Evolutionary conservation across 2,113 vertebrate species (phyloP).

Genomic region (Sebastes schlegelii): DNA sequence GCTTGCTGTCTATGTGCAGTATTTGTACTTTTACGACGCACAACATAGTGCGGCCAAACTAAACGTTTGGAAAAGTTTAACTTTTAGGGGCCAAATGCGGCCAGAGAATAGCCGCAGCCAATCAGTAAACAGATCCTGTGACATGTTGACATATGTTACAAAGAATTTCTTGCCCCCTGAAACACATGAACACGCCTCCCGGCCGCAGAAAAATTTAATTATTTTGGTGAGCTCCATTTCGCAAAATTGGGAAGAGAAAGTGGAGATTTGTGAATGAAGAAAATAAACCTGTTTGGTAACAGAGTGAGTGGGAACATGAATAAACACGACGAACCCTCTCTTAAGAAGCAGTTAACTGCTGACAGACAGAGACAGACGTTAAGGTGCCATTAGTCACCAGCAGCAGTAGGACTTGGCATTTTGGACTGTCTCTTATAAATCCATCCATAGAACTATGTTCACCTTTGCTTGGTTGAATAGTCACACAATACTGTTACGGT

Average conservation of each 20-base stretch:
- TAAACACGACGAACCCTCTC: slow-evolving; percentile 17
- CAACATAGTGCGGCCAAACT: too few species aligned
- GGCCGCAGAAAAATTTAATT: too few species aligned
- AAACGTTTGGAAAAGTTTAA: too few species aligned
- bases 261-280: not conserved
- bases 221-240: too few species aligned
- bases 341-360: not conserved
- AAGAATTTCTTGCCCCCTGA: too few species aligned
- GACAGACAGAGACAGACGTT: not conserved
- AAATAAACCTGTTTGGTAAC: not conserved
- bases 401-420: not conserved
- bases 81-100: too few species aligned
- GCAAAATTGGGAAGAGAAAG: not conserved
- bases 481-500: not conserved
- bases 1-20: not conserved
- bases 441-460: not conserved
- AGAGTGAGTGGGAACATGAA: slow-evolving; percentile 3
- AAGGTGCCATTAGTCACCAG: slow-evolving; percentile 15
- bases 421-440: not conserved
- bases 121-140: too few species aligned
- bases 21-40: not conserved
- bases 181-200: too few species aligned
- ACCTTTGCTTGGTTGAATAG: not conserved
- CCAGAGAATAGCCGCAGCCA: too few species aligned
- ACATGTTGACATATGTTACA: too few species aligned